Base-by-base conservation (phyloP, 2,113 vertebrate species). In the Gadus chalcogrammus region DNA sequence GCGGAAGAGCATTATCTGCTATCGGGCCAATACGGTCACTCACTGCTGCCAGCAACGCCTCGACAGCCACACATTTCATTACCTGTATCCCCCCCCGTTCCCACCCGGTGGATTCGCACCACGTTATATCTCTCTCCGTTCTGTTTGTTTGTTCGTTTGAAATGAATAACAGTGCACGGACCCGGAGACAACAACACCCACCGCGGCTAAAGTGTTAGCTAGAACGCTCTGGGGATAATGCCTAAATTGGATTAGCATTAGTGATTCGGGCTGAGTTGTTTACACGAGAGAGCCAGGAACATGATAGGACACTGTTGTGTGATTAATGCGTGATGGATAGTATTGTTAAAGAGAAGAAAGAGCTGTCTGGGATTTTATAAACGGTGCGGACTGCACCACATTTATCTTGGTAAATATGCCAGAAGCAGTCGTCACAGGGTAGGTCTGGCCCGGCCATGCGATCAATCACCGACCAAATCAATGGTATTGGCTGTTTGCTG, bases 221-320 rank as follows among this genome's bases (percentile, higher is more conserved):
- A 74, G 69, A 65, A 71, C 84, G 42, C 42, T 48, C 42, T 48
- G 42, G 42, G 42, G 42, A 48, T 88, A 89, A 91, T 85, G 63
- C 84, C 73, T 87, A 84, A 89, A 90, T 89, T 88, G 88, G 90
- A 90, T 91, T 90, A 89, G 81, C 53, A 72, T 59, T 75, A 75
- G 73, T 61, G 48, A 81, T 73, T 56, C 71, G 81, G 73, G 8
- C 42, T 70, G 76, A 64, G 75, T 76, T 61, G 68, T 67, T 83
- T 67, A 72, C 73, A 85, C 69, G 73, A 70, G 82, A 68, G 70
- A 69, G 67, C 78, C 62, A 79, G 64, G 60, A 73, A 58, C 72
- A 73, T 27, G 56, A 52, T 9, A 74, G 75, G 78, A 74, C 61
- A 74, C 74, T 24, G 22, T 82, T 48, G 82, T 61, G 15, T 58